Evolutionary conservation across 2,888 invertebrate genomes (phyloP), one percentile per base, ranked within the genome.

Genomic region (Tipula helvola): DNA sequence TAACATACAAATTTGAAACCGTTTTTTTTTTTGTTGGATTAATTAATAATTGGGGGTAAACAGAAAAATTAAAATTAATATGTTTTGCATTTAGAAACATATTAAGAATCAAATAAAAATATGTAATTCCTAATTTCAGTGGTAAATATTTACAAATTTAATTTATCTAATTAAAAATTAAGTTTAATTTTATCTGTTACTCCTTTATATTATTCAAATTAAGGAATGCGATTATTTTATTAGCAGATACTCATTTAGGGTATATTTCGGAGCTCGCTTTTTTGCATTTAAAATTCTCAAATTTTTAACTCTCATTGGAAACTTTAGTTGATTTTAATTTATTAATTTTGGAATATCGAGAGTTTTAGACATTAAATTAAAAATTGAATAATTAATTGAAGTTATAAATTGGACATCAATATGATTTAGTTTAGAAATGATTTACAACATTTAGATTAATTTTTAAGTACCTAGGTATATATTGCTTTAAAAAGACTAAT

Each of bases 401-500:
- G 10, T 44, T 44, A 44, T 44, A 71, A 71, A 28, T 71, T 71
- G 28, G 28, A 71, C 71, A 71, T 71, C 71, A 52, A 52, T 52
- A 52, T n/a, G 52, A 52, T 52, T 52, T 52, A 5, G 1, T 44
- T 44, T 44, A 52, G 18, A 71, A 28, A 71, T 71, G 28, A 71
- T 71, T 28, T 71, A 71, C 71, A 71, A 71, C 71, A 71, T 71
- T 71, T 28, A 71, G 71, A 71, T 71, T 28, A 71, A n/a, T n/a
- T 71, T 10, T 28, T 71, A 57, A 71, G 71, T 28, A 39, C 3
- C n/a, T n/a, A n/a, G n/a, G n/a, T n/a, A n/a, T 39, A 71, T 71
- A 71, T 71, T 71, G 71, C 71, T 71, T 71, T 71, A 71, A 71
- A 71, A 71, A 71, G 71, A 71, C 71, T 71, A 71, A 71, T 71